phyloP scores from a whole-genome alignment of 1,140 invertebrate species.

The Matsumurasca onukii region DNA sequence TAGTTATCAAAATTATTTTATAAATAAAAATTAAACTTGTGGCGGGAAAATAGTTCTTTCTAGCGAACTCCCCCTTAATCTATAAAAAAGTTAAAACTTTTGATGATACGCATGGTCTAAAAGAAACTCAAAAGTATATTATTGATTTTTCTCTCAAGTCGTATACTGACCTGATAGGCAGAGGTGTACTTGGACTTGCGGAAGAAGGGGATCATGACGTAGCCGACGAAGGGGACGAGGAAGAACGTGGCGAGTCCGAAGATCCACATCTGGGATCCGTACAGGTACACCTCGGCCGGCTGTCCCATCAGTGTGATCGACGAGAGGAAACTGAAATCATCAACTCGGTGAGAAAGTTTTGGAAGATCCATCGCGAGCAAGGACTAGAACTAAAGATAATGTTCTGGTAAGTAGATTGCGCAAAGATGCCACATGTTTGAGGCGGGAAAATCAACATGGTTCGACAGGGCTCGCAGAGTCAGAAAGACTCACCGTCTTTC shows the following conservation, averaged over 20 bases:
- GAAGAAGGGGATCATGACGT: slow-evolving; percentile 60
- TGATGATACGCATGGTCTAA: not conserved
- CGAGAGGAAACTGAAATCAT: slow-evolving; percentile 55
- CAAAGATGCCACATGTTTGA: too few relatives aligned
- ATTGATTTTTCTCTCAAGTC: too few relatives aligned
- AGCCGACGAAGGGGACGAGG: slow-evolving; percentile 51
- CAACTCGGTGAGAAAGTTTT: slow-evolving; percentile 47
- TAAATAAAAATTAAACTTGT: too few relatives aligned
- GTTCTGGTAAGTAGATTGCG: too few relatives aligned
- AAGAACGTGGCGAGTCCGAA: slow-evolving; percentile 50
- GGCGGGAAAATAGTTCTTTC: not conserved
- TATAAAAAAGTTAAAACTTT: not conserved
- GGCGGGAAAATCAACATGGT: too few relatives aligned
- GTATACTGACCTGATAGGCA: slow-evolving; percentile 42
- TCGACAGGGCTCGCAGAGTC: too few relatives aligned
- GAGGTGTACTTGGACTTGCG: slow-evolving; percentile 48
- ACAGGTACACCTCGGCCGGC: slow-evolving; percentile 57
- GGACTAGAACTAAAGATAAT: too few relatives aligned
- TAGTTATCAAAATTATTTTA: too few relatives aligned
- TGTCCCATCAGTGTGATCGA: slow-evolving; percentile 60
- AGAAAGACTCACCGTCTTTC: too few relatives aligned
- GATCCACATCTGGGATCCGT: slow-evolving; percentile 50
- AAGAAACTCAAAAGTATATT: slow-evolving; percentile 8
- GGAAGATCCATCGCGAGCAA: slow-evolving; percentile 51
- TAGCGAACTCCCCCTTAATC: not conserved